Evolutionary conservation across 2,113 vertebrate species (phyloP).

Genomic region (Heterotilapia buettikoferi): DNA sequence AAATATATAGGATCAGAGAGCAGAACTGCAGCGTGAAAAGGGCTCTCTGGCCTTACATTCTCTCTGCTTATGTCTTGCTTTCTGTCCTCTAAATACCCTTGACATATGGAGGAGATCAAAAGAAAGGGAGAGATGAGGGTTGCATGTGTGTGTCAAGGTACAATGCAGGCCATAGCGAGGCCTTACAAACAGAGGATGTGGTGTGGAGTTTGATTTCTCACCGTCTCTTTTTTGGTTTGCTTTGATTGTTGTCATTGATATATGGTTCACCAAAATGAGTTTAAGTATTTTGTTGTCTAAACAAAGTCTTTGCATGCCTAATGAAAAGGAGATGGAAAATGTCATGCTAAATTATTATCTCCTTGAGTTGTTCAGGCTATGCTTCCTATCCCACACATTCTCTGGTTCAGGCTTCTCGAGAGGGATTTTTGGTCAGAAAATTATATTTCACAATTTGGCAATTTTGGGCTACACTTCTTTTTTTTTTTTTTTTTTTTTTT

Average conservation of each 20-base stretch:
- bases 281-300: not conserved
- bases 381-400: not conserved
- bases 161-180: not conserved
- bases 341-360: not conserved
- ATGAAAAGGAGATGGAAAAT: not conserved
- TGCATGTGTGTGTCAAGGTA: not conserved
- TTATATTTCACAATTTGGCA: not conserved
- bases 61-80: constrained; percentile 3
- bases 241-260: not conserved
- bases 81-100: constrained; percentile 48
- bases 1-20: not conserved
- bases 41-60: not conserved
- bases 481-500: not conserved
- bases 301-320: not conserved
- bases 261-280: not conserved
- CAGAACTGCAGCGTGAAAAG: not conserved
- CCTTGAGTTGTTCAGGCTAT: not conserved
- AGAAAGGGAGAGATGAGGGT: constrained; percentile 1
- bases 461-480: not conserved
- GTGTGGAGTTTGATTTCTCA: not conserved
- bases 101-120: constrained; percentile 49
- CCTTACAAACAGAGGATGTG: not conserved
- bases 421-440: not conserved
- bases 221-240: rapidly evolving
- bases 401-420: not conserved